Percentiles rank a stretch among this genome's conserved stretches.
Evolutionary conservation across 2,113 vertebrate genomes (phyloP).

Genomic region (Lophochroa leadbeateri): DNA sequence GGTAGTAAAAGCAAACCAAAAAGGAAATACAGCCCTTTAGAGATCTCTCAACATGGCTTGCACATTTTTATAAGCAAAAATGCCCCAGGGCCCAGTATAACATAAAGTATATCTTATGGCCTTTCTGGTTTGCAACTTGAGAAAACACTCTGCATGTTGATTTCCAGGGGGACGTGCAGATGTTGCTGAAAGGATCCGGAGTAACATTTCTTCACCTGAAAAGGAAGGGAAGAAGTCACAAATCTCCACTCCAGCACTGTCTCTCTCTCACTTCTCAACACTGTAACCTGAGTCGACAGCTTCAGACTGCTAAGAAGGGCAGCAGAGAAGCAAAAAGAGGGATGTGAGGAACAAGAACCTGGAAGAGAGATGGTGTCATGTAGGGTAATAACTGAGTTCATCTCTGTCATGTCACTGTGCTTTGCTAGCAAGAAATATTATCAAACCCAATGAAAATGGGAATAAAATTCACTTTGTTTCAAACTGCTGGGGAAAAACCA

Average conservation of each 20-base stretch:
- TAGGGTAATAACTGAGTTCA: neutral
- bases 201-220: neutral
- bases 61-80: neutral
- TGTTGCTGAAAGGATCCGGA: neutral
- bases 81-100: accelerated
- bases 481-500: neutral
- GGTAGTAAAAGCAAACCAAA: neutral
- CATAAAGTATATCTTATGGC: neutral
- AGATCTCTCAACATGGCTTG: neutral
- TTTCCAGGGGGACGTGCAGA: neutral
- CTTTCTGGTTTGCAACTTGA: neutral
- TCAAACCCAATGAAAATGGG: neutral
- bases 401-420: neutral
- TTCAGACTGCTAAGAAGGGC: neutral
- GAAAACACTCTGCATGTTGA: neutral
- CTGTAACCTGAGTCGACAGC: neutral
- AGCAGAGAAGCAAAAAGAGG: neutral
- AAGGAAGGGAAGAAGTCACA: neutral
- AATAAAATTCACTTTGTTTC: neutral
- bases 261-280: neutral
- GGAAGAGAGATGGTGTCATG: neutral
- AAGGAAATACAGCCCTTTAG: neutral
- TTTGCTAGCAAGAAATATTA: neutral
- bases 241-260: neutral
- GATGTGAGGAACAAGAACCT: neutral